Base-by-base conservation (phyloP, 2,888 invertebrate genomes). In the Octonoba sinensis region DNA sequence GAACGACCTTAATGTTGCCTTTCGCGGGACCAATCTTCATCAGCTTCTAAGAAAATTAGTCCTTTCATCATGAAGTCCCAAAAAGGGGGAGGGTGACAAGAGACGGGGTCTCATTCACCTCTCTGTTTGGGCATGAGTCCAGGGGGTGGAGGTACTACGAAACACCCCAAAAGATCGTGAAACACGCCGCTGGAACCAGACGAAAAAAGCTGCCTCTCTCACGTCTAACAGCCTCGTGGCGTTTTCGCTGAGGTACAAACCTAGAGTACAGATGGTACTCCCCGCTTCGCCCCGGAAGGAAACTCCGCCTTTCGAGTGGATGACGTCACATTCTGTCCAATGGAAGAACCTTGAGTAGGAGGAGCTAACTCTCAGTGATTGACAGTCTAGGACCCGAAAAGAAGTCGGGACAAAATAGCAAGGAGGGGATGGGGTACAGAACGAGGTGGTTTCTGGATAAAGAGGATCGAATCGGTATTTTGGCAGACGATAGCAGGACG, bases 401-500 rank as follows among this genome's bases (percentile, higher is more conserved):
- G 47, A 65, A 65, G 49, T 24, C 27, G 65, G 18, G 46, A 64
- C 54, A 56, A 64, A 64, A 46, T 22, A 46, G 66, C 44, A 36
- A n/a, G 66, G 65, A 65, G 69, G 71, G 56, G 65, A 54, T 56
- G 44, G 59, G 59, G 24, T 27, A 27, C 15, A 57, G 49, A 59
- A 62, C 46, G 70, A 77, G 70, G 76, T 64, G 69, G 79, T 69
- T 46, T 81, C 67, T 73, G 62, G 73, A 60, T 60, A 49, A 56
- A 70, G 76, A 69, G 76, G 60, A 76, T 76, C 51, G 67, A 69
- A 73, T 81, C 79, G 47, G 79, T 81, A 81, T 81, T 81, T 81
- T 81, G 79, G 73, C 75, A 70, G 72, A 62, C 60, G 62, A 71
- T 77, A 51, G 70, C 70, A 20, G 70, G n/a, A 60, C 73, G 72